These are phyloP conservation scores for Otis tarda DNA, from an alignment of 2,113 vertebrate genomes.

Conservation along the genomic window DNA sequence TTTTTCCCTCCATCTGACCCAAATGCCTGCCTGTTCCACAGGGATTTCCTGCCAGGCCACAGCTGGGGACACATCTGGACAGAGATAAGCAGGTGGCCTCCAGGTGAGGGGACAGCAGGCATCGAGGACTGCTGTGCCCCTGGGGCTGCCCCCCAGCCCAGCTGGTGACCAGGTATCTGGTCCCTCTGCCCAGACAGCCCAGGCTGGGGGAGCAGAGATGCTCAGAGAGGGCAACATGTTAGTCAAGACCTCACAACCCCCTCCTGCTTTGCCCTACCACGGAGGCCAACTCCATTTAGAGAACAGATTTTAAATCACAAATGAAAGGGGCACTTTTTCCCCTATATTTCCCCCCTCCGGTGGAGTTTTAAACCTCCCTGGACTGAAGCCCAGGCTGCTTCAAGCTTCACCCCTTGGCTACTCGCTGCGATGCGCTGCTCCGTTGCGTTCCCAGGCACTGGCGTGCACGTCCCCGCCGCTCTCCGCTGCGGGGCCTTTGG, in stretches of 20 bases:
- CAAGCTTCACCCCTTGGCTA: not conserved
- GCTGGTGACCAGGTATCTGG: not conserved
- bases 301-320: not conserved
- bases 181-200: not conserved
- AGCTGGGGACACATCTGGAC: not conserved
- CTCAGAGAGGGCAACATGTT: not conserved
- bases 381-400: not conserved
- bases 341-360: not conserved
- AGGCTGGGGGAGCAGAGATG: not conserved
- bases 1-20: not conserved
- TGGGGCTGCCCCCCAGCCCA: not conserved
- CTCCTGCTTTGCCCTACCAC: not conserved
- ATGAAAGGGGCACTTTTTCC: not conserved
- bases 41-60: not conserved
- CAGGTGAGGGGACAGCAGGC: rapidly evolving
- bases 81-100: not conserved
- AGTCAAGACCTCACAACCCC: not conserved
- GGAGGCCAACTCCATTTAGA: not conserved
- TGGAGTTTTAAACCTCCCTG: not conserved
- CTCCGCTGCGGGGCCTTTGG: rapidly evolving
- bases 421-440: not conserved
- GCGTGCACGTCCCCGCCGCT: not conserved
- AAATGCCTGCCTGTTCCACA: not conserved
- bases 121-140: rapidly evolving
- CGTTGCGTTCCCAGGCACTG: not conserved